phyloP scores from a whole-genome alignment of 2,888 invertebrate species.

The Latheticus oryzae region DNA sequence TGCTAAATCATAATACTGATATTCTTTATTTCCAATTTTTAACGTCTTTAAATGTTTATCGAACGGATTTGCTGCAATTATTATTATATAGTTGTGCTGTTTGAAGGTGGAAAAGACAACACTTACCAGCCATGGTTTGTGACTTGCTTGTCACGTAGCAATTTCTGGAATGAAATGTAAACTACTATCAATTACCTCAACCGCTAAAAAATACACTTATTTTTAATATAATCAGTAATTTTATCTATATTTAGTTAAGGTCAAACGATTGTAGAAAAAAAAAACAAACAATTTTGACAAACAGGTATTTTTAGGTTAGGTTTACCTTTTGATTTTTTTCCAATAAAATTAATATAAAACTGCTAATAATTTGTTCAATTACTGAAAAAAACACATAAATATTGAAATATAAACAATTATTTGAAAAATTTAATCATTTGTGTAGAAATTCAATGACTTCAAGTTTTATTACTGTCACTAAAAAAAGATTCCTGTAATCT shows the following conservation, averaged over 20 bases:
- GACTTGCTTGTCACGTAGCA: constrained; percentile 51
- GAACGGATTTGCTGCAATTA: constrained; percentile 73
- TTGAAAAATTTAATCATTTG: too few relatives aligned
- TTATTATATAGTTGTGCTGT: background rate
- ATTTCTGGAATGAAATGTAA: constrained; percentile 21
- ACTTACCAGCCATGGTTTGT: constrained; percentile 54
- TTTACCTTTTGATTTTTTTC: too few relatives aligned
- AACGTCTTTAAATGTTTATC: constrained; percentile 71
- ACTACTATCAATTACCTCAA: constrained; percentile 7
- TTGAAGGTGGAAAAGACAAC: constrained; percentile 7
- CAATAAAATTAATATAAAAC: too few relatives aligned
- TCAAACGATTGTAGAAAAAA: too few relatives aligned
- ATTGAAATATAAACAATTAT: too few relatives aligned
- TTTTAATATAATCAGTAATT: constrained; percentile 2
- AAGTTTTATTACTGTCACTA: too few relatives aligned
- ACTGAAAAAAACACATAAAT: too few relatives aligned
- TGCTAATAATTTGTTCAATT: too few relatives aligned
- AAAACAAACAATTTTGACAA: too few relatives aligned
- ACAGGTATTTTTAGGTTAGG: too few relatives aligned
- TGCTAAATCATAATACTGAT: constrained; percentile 83
- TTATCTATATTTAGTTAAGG: background rate
- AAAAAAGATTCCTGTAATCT: too few relatives aligned
- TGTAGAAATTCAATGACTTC: too few relatives aligned
- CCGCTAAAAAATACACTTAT: constrained; percentile 12
- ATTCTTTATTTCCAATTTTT: constrained; percentile 72